Percentiles rank a stretch among this genome's conserved stretches.
Evolutionary conservation across 2,113 vertebrate species (phyloP).

Genomic region (Thinocorus orbignyianus): DNA sequence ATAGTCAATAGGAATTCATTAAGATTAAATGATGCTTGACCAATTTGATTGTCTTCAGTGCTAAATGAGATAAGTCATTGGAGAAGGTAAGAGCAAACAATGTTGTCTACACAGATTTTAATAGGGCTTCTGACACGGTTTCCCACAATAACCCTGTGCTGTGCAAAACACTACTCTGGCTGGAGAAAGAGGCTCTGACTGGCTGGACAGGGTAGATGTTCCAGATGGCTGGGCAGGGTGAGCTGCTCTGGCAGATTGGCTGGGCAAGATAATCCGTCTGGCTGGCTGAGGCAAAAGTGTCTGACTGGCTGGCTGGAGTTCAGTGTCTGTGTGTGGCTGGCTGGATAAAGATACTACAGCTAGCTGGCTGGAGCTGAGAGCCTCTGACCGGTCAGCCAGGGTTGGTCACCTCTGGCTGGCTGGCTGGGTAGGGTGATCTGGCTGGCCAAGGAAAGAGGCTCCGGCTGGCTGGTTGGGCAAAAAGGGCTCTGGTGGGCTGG

Average conservation of each 20-base stretch:
- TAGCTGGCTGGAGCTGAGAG: no score
- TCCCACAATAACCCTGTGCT: neutral
- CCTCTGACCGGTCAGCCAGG: no score
- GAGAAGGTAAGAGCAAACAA: neutral
- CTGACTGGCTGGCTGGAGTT: neutral
- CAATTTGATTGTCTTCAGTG: neutral
- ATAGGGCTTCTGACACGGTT: neutral
- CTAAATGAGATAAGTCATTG: neutral
- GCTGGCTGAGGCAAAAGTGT: neutral
- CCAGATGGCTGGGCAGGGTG: neutral
- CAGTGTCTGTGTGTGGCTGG: no score
- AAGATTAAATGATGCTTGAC: conserved; percentile 4
- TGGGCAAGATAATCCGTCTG: no score
- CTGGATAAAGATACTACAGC: no score
- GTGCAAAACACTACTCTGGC: neutral
- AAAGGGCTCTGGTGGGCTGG: neutral
- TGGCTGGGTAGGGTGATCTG: no score
- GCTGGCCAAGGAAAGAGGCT: neutral
- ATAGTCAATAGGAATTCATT: neutral
- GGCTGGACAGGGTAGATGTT: neutral
- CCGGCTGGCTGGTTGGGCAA: neutral
- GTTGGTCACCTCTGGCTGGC: neutral
- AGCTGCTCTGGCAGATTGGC: neutral
- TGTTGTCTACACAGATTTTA: neutral
- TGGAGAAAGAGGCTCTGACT: neutral